Percentiles rank a stretch among this genome's conserved stretches.
Conservation (phyloP, 2,797 vertebrate species). For the Avahi laniger region DNA sequence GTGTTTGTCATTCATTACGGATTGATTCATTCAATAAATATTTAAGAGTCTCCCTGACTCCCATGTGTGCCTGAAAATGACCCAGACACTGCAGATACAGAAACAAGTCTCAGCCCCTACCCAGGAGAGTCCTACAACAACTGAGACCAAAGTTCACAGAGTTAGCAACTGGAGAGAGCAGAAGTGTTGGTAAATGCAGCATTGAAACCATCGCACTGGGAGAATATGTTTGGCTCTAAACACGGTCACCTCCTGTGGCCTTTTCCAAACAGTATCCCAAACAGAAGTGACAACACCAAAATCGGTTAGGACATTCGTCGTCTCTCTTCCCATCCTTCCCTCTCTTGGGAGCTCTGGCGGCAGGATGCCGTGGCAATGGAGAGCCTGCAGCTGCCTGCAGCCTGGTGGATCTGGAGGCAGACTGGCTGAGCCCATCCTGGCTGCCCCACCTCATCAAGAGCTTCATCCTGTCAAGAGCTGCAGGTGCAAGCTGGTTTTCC, state of each 20-base stretch:
- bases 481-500: background rate
- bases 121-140: background rate
- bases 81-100: background rate
- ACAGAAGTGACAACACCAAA: background rate
- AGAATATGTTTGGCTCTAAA: background rate
- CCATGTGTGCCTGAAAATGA: background rate
- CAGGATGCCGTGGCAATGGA: background rate
- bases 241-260: background rate
- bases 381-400: background rate
- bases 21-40: slow-evolving; percentile 18
- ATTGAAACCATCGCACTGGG: background rate
- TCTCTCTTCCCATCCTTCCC: background rate
- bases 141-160: background rate
- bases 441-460: background rate
- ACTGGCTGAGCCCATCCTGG: background rate
- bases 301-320: background rate
- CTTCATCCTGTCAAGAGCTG: background rate
- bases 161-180: background rate
- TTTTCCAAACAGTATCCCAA: background rate
- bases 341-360: background rate
- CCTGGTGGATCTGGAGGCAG: background rate
- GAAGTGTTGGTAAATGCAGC: background rate
- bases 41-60: background rate
- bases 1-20: background rate
- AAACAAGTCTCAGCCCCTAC: background rate